These are phyloP conservation scores for Pseudoatta argentina DNA, from an alignment of 1,140 invertebrate species.

Conservation along the genomic window DNA sequence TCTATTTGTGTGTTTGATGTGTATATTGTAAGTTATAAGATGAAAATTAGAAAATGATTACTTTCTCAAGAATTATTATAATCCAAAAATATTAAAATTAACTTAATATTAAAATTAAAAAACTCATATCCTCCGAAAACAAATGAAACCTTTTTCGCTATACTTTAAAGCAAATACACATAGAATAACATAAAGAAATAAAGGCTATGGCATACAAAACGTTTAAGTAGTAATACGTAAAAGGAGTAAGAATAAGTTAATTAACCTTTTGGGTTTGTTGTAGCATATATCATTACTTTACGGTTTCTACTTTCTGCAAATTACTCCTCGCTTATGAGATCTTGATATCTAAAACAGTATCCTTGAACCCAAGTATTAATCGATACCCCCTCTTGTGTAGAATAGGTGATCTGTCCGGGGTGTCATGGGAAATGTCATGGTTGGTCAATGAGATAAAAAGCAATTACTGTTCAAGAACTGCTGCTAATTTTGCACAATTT, in stretches of 20 bases:
- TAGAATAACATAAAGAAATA: too few relatives aligned
- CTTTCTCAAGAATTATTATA: neutral
- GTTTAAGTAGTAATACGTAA: too few relatives aligned
- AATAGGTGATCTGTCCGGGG: too few relatives aligned
- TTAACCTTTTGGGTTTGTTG: too few relatives aligned
- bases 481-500: too few relatives aligned
- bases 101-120: neutral
- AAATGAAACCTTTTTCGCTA: neutral
- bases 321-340: constrained; percentile 81
- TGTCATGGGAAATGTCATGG: too few relatives aligned
- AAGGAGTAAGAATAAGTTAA: too few relatives aligned
- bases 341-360: constrained; percentile 74
- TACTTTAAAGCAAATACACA: neutral
- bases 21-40: too few relatives aligned
- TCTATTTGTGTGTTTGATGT: neutral
- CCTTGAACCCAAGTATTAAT: constrained; percentile 39
- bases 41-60: neutral
- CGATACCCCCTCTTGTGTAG: neutral
- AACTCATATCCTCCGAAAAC: neutral
- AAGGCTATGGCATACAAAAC: too few relatives aligned
- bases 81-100: neutral
- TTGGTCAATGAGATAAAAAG: too few relatives aligned
- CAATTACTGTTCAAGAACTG: too few relatives aligned
- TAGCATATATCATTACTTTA: too few relatives aligned
- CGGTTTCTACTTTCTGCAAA: constrained; percentile 79